These are phyloP conservation scores for Drosophila triauraria DNA, from an alignment of 1,140 invertebrate species.

Conservation along the genomic window DNA sequence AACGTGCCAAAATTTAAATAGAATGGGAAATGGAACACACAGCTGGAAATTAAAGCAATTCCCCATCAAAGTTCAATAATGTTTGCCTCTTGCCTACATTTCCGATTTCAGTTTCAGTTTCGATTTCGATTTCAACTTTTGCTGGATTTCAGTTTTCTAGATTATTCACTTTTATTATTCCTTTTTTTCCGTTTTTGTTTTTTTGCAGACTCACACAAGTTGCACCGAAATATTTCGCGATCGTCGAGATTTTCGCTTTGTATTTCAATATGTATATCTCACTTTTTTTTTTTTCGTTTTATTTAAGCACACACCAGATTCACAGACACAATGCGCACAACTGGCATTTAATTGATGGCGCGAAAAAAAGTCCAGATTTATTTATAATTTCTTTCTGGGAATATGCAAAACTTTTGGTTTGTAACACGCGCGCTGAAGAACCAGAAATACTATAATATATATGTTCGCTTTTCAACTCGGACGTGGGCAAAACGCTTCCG, in stretches of 20 bases:
- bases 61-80: slow-evolving; percentile 67
- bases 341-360: slow-evolving; percentile 27
- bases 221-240: slow-evolving; percentile 48
- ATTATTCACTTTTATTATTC: slow-evolving; percentile 20
- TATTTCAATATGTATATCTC: background rate
- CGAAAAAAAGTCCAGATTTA: slow-evolving; percentile 35
- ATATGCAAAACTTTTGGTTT: slow-evolving; percentile 52
- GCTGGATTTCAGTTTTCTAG: slow-evolving; percentile 25
- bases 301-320: slow-evolving; percentile 8
- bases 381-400: slow-evolving; percentile 50
- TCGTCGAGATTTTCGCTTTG: slow-evolving; percentile 10
- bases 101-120: slow-evolving; percentile 31
- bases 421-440: slow-evolving; percentile 62
- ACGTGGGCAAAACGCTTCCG: slow-evolving; percentile 73
- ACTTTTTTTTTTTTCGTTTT: background rate
- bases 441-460: slow-evolving; percentile 15
- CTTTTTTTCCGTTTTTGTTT: slow-evolving; percentile 7
- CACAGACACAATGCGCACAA: slow-evolving; percentile 28
- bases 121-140: slow-evolving; percentile 21
- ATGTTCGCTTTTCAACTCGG: slow-evolving; percentile 29
- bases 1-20: slow-evolving; percentile 28
- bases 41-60: slow-evolving; percentile 60
- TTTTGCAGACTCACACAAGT: slow-evolving; percentile 43
- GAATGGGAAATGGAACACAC: slow-evolving; percentile 23
- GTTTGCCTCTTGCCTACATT: slow-evolving; percentile 45